Conservation (phyloP, 2,888 invertebrate genomes). For the Pseudococcus longispinus region DNA sequence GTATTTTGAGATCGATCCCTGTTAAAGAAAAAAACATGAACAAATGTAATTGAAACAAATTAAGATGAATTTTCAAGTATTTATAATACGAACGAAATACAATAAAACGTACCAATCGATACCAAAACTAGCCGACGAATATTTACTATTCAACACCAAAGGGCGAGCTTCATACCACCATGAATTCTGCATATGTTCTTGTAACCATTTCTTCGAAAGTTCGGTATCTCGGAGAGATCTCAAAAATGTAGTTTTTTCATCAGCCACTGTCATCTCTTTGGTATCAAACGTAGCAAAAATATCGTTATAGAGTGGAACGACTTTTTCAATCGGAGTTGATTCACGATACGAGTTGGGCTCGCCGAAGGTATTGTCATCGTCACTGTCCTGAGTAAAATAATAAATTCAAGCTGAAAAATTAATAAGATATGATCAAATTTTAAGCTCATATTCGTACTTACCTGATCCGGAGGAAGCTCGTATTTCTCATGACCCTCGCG, state of each 20-base stretch:
- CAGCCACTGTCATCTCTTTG: background rate
- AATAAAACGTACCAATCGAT: background rate
- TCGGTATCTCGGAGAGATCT: background rate
- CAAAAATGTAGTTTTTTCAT: background rate
- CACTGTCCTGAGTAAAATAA: background rate
- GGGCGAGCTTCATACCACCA: conserved; percentile 38
- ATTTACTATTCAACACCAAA: background rate
- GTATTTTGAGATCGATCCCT: conserved; percentile 24
- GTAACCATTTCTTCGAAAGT: background rate
- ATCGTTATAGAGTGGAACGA: background rate
- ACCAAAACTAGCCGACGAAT: conserved; percentile 13
- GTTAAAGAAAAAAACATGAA: background rate
- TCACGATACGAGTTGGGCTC: background rate
- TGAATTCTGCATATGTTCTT: conserved; percentile 18
- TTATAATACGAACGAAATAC: too few species aligned
- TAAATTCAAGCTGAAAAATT: too few species aligned
- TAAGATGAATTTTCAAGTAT: too few species aligned
- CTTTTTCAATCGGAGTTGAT: background rate
- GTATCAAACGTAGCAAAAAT: background rate
- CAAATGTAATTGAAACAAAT: background rate
- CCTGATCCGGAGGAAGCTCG: background rate
- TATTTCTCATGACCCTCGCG: conserved; percentile 31
- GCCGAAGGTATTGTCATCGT: background rate
- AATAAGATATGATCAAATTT: too few species aligned
- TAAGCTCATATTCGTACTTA: background rate